Evolutionary conservation across 2,888 invertebrate genomes (phyloP), one percentile per base, ranked within the genome.

Genomic region (Camptogramma bilineatum): DNA sequence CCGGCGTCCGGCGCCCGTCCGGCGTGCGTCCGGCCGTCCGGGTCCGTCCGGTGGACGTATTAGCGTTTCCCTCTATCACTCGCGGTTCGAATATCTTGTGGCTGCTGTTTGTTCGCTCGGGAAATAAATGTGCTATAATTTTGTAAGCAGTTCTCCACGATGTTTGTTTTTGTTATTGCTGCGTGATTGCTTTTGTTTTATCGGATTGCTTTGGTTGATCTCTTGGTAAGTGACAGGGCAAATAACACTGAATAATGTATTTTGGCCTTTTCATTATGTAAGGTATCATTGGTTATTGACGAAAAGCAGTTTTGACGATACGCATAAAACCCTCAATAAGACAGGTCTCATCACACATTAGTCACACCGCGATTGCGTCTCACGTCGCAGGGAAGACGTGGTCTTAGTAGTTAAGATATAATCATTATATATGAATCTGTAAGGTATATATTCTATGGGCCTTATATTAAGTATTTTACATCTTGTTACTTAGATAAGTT

Each of bases 1-100:
- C 54, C 62, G 55, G 44, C 44, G 44, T 57, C 31, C 66, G 19
- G 39, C 39, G 17, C 7, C 28, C 7, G 4, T 28, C 28, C 28
- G 28, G 28, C 28, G 5, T 24, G 50, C 4, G 62, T 46, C 54
- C 62, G 55, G 44, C 44, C 28, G 44, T 57, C 31, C 66, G 19
- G 46, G 28, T 17, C 28, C 53, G 28, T 58, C 48, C 53, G 56
- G 34, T 31, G 46, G 55, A 16, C 24, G 60, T 61, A 54, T 62
- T 44, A 55, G 44, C 50, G 55, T 51, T 51, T 58, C 31, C 50
- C 55, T 50, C 5, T 19, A 21, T 39, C 44, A 39, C 47, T 42
- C 31, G 47, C 31, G 47, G 44, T 44, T 57, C 52, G 5, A 50
- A 48, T 19, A 52, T 28, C 52, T 3, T 18, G 31, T 31, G 56